These are phyloP conservation scores for Tetrax tetrax DNA, from an alignment of 2,113 vertebrate genomes.

Conservation along the genomic window DNA sequence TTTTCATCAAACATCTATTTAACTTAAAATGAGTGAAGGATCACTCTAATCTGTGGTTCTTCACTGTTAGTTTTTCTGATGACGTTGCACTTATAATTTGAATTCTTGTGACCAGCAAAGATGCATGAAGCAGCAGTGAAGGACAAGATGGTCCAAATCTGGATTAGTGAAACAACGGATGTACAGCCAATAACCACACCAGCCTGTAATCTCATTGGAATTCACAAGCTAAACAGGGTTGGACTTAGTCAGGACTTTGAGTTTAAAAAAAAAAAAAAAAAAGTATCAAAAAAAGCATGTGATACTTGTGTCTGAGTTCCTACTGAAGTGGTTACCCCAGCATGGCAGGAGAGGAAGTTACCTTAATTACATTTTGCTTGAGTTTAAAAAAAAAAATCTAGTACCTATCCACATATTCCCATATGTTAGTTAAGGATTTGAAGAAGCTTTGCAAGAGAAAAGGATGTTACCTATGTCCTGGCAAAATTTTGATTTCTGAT, in stretches of 20 bases:
- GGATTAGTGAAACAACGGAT: background rate
- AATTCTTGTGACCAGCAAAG: background rate
- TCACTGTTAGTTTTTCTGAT: background rate
- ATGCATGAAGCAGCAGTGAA: constrained; percentile 8
- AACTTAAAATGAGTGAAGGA: background rate
- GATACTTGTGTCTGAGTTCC: background rate
- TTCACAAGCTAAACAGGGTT: constrained; percentile 66
- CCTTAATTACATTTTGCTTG: background rate
- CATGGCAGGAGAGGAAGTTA: background rate
- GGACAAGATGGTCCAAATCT: constrained; percentile 15
- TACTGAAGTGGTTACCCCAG: background rate
- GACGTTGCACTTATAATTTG: background rate
- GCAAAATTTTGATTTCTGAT: constrained; percentile 10
- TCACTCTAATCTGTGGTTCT: background rate
- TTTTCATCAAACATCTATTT: background rate
- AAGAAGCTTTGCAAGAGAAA: constrained; percentile 23
- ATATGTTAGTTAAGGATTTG: background rate
- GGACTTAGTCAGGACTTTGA: background rate
- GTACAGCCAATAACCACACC: constrained; percentile 41
- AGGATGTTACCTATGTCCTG: constrained; percentile 69
- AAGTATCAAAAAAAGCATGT: background rate
- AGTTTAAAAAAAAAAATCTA: background rate
- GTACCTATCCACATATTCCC: background rate
- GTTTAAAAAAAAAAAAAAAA: no score
- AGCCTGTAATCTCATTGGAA: constrained; percentile 33